These are phyloP conservation scores for Lagorchestes hirsutus DNA, from an alignment of 2,797 vertebrate genomes.

Conservation along the genomic window DNA sequence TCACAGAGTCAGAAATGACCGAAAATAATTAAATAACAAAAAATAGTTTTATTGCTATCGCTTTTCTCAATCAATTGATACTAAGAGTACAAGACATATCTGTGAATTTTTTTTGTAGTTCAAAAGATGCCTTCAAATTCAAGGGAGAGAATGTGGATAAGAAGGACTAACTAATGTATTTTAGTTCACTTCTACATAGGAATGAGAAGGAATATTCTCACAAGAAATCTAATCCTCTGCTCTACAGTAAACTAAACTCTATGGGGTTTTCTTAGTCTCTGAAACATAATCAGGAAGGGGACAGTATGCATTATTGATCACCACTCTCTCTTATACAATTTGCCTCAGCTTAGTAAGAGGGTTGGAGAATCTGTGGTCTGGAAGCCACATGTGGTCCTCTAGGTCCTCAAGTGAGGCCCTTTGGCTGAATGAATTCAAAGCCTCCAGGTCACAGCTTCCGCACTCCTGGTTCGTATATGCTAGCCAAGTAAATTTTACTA, in stretches of 20 bases:
- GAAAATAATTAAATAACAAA: not conserved
- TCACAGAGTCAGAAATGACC: not conserved
- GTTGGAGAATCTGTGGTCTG: no score
- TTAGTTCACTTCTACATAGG: not conserved
- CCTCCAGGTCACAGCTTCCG: no score
- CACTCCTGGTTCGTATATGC: not conserved
- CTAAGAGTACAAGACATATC: not conserved
- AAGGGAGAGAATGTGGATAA: not conserved
- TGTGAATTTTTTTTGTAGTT: not conserved
- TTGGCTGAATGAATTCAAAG: no score
- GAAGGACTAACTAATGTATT: not conserved
- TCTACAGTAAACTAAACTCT: not conserved
- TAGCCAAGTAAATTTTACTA: not conserved
- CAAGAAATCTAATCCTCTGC: not conserved
- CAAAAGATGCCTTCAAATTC: not conserved
- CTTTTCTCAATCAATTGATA: not conserved
- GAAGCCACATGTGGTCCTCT: no score
- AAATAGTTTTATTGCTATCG: not conserved
- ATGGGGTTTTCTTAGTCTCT: not conserved
- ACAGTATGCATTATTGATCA: not conserved
- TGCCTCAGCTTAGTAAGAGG: not conserved
- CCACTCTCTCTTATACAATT: not conserved
- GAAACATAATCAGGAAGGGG: not conserved
- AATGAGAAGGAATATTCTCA: not conserved
- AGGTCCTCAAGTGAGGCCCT: no score